A percentile compares a stretch with the other conserved stretches of the same genome.
Conservation (phyloP, 2,797 vertebrate species). For the Pachyuromys duprasi region DNA sequence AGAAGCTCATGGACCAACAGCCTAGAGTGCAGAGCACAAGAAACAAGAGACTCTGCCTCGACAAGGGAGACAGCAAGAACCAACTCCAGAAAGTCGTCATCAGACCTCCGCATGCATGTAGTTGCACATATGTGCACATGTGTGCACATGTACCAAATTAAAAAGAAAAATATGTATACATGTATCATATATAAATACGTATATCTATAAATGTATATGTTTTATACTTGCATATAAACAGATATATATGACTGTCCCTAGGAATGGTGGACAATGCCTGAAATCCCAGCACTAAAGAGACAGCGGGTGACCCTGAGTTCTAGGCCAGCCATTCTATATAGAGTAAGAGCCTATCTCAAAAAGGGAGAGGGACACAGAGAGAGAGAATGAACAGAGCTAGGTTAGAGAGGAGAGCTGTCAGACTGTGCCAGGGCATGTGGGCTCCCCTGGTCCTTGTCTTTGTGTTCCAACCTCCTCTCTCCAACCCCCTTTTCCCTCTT, state of each 20-base stretch:
- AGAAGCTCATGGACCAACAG: not conserved
- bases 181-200: not conserved
- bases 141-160: not conserved
- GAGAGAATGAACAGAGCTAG: not conserved
- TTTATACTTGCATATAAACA: not conserved
- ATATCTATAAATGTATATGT: not conserved
- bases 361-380: not conserved
- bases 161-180: not conserved
- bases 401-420: not conserved
- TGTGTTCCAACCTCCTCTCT: no score
- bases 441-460: no score
- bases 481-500: not conserved
- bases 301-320: not conserved
- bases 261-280: not conserved
- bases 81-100: not conserved
- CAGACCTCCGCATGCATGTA: not conserved
- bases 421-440: accelerated
- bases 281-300: no score
- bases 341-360: not conserved
- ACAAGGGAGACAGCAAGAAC: not conserved
- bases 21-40: not conserved
- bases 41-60: not conserved
- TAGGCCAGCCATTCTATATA: not conserved
- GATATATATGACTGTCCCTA: not conserved
- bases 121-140: not conserved